Percentiles rank a stretch among this genome's conserved stretches.
These are phyloP conservation scores for Sepioteuthis lessoniana DNA, from an alignment of 2,888 invertebrate genomes.

Conservation along the genomic window DNA sequence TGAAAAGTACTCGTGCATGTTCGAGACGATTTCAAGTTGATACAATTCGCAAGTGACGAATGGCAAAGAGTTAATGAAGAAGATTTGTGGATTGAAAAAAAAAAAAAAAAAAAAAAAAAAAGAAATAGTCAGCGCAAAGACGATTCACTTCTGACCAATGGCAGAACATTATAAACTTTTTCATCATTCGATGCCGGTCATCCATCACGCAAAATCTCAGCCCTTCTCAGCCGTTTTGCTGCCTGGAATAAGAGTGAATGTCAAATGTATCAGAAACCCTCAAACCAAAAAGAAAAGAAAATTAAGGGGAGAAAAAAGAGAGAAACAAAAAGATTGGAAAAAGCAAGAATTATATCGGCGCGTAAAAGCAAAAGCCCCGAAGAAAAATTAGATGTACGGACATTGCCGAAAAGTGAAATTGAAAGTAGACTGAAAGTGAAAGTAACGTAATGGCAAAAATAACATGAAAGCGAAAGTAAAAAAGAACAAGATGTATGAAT, in stretches of 20 bases:
- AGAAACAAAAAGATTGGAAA: not conserved
- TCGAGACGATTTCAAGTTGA: not conserved
- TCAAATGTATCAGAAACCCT: not conserved
- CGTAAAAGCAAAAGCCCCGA: not conserved
- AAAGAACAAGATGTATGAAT: not conserved
- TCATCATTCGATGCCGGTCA: not conserved
- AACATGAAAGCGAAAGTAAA: not conserved
- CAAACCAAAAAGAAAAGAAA: not conserved
- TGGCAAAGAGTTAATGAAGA: not conserved
- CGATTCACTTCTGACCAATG: not conserved
- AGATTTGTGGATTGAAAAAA: not conserved
- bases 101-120: not conserved
- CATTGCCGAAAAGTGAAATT: not conserved
- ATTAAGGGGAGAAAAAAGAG: not conserved
- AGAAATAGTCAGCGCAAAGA: not conserved
- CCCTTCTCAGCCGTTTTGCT: not conserved
- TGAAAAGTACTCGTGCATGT: not conserved
- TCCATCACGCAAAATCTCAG: not conserved
- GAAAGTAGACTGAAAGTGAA: not conserved
- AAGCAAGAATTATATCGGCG: not conserved
- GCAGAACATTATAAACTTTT: not conserved
- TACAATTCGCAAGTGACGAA: not conserved
- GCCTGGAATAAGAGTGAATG: not conserved
- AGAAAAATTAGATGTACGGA: not conserved
- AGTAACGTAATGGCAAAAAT: not conserved